These are phyloP conservation scores for Molossus alvarezi DNA, from an alignment of 2,797 vertebrate species.

Conservation along the genomic window DNA sequence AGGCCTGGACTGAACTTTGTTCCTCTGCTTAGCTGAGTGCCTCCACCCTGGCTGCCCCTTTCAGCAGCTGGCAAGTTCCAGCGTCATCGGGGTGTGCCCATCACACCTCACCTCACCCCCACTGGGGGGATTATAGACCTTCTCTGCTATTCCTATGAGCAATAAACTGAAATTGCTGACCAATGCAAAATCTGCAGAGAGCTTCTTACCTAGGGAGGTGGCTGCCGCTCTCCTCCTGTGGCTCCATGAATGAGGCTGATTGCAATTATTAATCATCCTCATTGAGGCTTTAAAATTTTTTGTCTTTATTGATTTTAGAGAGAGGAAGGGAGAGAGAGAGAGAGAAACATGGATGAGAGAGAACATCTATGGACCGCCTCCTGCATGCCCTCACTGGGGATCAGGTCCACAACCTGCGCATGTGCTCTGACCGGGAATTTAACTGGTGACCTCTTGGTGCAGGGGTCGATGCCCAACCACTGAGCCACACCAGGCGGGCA, in stretches of 20 bases:
- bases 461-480: too few relatives aligned
- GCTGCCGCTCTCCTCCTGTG: not conserved
- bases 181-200: not conserved
- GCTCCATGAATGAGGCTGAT: not conserved
- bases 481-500: too few relatives aligned
- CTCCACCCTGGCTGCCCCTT: conserved; percentile 24
- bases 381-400: too few relatives aligned
- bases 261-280: not conserved
- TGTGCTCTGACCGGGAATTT: too few relatives aligned
- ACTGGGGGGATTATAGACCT: not conserved
- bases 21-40: not conserved
- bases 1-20: conserved; percentile 44
- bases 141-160: not conserved
- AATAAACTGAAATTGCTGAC: not conserved
- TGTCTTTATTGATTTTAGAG: not conserved
- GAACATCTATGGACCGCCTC: too few relatives aligned
- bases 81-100: not conserved
- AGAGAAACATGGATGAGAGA: too few relatives aligned
- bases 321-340: too few relatives aligned
- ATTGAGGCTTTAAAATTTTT: not conserved
- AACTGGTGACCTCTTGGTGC: too few relatives aligned
- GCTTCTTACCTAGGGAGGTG: not conserved
- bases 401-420: too few relatives aligned
- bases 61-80: not conserved
- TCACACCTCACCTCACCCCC: not conserved